Evolutionary conservation across 2,888 invertebrate species (phyloP).

Genomic region (Linnaemya tessellans): DNA sequence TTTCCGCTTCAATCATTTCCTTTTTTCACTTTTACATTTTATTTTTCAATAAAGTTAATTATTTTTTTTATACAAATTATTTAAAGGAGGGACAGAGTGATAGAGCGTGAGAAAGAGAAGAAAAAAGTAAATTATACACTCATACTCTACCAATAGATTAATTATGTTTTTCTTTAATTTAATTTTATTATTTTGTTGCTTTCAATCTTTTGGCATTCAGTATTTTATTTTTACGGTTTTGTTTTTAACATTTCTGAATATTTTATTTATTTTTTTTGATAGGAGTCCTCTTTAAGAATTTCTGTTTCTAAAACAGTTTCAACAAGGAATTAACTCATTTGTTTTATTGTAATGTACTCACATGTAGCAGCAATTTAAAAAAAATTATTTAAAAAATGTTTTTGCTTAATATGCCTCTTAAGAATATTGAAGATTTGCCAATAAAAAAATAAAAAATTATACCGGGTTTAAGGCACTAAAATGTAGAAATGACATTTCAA

Average conservation of each 20-base stretch:
- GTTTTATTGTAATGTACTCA: too few relatives aligned
- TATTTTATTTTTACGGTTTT: conserved; percentile 19
- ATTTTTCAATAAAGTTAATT: background rate
- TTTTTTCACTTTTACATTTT: conserved; percentile 2
- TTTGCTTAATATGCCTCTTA: too few relatives aligned
- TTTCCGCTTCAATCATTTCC: conserved; percentile 17
- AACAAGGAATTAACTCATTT: conserved; percentile 29
- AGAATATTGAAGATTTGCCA: too few relatives aligned
- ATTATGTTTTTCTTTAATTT: conserved; percentile 24
- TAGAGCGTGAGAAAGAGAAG: background rate
- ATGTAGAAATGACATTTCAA: background rate
- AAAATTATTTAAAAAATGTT: too few relatives aligned
- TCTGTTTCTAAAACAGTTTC: background rate
- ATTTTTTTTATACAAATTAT: conserved; percentile 55
- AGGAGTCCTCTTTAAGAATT: background rate
- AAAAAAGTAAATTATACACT: conserved; percentile 39
- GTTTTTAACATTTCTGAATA: too few relatives aligned
- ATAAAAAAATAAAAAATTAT: background rate
- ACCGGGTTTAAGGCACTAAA: background rate
- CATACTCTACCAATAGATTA: conserved; percentile 42
- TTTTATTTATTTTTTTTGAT: too few relatives aligned
- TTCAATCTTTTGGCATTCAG: conserved; percentile 34
- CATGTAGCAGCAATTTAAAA: too few relatives aligned
- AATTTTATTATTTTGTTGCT: background rate
- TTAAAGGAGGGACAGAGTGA: conserved; percentile 12